A percentile compares a stretch with the other conserved stretches of the same genome.
Evolutionary conservation across 2,113 vertebrate species (phyloP).

Genomic region (Stercorarius parasiticus): DNA sequence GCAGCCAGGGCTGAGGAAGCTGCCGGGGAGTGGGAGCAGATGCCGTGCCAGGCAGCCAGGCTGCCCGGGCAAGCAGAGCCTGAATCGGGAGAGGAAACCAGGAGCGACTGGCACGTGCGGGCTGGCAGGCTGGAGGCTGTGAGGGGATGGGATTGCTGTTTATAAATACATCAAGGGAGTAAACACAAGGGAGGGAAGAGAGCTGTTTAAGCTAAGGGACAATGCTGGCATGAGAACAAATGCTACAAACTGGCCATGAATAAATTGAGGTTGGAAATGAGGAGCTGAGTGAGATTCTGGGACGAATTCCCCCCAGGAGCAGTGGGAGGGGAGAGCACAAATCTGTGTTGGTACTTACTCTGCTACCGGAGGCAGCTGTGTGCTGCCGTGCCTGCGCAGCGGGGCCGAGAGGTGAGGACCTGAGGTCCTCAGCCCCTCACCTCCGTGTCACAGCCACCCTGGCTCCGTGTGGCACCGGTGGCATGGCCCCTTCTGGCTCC

Average conservation of each 20-base stretch:
- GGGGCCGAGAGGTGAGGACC: rapidly evolving
- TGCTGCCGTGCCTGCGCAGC: neutral
- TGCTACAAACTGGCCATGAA: slow-evolving; percentile 44
- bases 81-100: neutral
- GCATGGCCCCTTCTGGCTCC: neutral
- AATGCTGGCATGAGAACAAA: slow-evolving; percentile 61
- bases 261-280: slow-evolving; percentile 50
- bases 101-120: slow-evolving; percentile 15
- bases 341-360: neutral
- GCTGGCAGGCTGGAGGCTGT: slow-evolving; percentile 35
- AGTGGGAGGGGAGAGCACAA: neutral
- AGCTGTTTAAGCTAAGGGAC: slow-evolving; percentile 62
- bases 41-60: neutral
- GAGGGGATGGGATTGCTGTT: slow-evolving; percentile 51
- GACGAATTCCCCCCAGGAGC: neutral
- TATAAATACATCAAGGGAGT: slow-evolving; percentile 66
- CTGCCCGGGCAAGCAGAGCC: neutral
- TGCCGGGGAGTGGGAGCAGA: neutral
- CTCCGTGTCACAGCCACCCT: neutral
- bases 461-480: rapidly evolving
- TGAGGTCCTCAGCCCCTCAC: neutral
- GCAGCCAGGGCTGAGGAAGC: neutral
- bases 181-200: slow-evolving; percentile 58
- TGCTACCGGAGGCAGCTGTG: neutral
- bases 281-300: neutral